Percentiles rank a stretch among this genome's conserved stretches.
Conservation (phyloP, 2,113 vertebrate species). For the Tautogolabrus adspersus region DNA sequence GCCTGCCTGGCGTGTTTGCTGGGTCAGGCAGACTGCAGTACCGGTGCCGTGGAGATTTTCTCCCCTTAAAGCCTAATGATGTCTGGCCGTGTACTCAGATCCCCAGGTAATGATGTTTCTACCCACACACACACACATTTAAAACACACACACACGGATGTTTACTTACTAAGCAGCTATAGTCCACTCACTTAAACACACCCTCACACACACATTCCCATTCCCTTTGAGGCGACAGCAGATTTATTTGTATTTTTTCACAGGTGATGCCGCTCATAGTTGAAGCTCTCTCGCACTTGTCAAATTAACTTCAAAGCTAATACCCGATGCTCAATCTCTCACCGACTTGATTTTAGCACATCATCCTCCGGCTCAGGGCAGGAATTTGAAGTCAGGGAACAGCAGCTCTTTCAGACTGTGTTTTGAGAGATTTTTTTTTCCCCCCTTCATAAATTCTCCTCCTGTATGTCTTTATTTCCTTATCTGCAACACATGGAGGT, state of each 20-base stretch:
- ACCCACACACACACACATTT: constrained; percentile 23
- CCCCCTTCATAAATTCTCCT: neutral
- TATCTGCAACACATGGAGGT: constrained; percentile 8
- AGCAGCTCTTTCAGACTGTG: constrained; percentile 26
- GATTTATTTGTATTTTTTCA: neutral
- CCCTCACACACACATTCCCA: neutral
- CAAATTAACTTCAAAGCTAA: constrained; percentile 67
- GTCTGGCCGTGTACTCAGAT: constrained; percentile 62
- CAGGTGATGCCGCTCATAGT: constrained; percentile 47
- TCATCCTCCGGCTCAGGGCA: constrained; percentile 21
- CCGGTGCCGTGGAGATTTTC: constrained; percentile 48
- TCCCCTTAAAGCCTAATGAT: constrained; percentile 66
- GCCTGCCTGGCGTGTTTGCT: constrained; percentile 51
- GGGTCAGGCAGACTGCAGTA: constrained; percentile 50
- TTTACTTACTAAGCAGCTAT: constrained; percentile 6
- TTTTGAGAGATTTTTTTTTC: neutral
- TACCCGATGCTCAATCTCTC: constrained; percentile 13
- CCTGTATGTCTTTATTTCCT: neutral
- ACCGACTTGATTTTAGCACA: constrained; percentile 19
- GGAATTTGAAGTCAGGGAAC: constrained; percentile 26
- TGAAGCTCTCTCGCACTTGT: constrained; percentile 34
- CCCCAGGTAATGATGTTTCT: constrained; percentile 63
- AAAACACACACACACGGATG: neutral
- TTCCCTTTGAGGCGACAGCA: constrained; percentile 10
- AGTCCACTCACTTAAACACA: constrained; percentile 26